Percentiles rank a stretch among this genome's conserved stretches.
These are phyloP conservation scores for Plumapathes pennacea DNA, from an alignment of 92 coral and sea anemone species.

Conservation along the genomic window DNA sequence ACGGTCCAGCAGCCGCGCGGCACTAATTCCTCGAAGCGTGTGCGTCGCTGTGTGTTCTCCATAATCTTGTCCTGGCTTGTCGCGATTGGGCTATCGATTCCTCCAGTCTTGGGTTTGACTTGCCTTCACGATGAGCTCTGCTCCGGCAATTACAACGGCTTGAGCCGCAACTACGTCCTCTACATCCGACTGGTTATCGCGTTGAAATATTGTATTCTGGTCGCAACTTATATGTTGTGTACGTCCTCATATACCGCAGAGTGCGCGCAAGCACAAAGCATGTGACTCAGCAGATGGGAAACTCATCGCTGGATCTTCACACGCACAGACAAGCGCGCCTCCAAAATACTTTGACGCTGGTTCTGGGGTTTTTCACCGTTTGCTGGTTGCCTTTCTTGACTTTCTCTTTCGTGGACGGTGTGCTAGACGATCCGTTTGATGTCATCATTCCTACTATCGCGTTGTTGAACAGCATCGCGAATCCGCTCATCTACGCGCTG, in stretches of 20 bases:
- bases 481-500: slow-evolving; percentile 11
- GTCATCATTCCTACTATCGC: slow-evolving; percentile 5
- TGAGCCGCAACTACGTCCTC: slow-evolving; percentile 13
- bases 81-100: slow-evolving; percentile 3
- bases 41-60: slow-evolving; percentile 5
- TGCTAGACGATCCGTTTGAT: slow-evolving; percentile 13
- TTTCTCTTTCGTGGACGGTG: slow-evolving; percentile 1
- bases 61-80: slow-evolving; percentile 3
- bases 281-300: slow-evolving; percentile 1
- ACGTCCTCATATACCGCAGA: slow-evolving; percentile 3
- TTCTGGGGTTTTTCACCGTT: slow-evolving; percentile 4
- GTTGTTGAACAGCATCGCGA: background rate
- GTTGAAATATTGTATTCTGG: background rate
- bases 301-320: background rate
- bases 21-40: slow-evolving; percentile 15
- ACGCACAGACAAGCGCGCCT: slow-evolving; percentile 15
- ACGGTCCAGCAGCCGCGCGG: slow-evolving; percentile 4
- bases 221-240: slow-evolving; percentile 3
- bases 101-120: slow-evolving; percentile 7
- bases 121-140: background rate
- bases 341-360: slow-evolving; percentile 6
- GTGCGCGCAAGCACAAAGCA: slow-evolving; percentile 4
- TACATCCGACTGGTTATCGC: slow-evolving; percentile 7
- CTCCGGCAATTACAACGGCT: slow-evolving; percentile 11
- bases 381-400: slow-evolving; percentile 13